Base-by-base conservation (phyloP, 2,797 vertebrate genomes). In the Chloroceryle amazona region DNA sequence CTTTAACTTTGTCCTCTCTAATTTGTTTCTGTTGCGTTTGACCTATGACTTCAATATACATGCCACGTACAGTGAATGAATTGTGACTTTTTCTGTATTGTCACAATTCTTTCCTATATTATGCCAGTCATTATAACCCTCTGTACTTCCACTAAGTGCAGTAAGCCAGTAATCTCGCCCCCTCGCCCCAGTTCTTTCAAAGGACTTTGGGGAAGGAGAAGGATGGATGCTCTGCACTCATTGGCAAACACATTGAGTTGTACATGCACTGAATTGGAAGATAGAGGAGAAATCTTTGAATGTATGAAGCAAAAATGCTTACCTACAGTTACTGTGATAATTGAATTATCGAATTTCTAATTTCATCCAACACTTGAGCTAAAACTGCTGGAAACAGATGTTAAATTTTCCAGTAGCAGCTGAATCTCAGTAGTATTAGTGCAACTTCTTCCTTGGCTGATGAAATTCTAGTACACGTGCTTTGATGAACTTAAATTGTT, bases 221-320 rank as follows among this genome's bases (percentile, higher is more conserved):
- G 14, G 29, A 13, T 52, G 13, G 17, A 11, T 35, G 13, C 70
- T 87, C n/a, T 89, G 41, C 7, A 1, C 61, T 68, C 81, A 39
- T 47, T 1, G 2, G 41, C 31, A 52, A 49, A 47, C 1, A 1
- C 0, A 11, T 25, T 23, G 2, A 82, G 19, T 33, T 86, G 16
- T 84, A 39, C 4, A 0, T 31, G 55, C n/a, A 4, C 39, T 84
- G 33, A 82, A 66, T 73, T 62, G 68, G 46, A 51, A 81, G 26
- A 22, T 8, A 19, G 35, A 52, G 16, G 13, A 58, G 18, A 68
- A 46, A 11, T 83, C 23, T 88, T 66, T 52, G n/a, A 46, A 25
- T 51, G 31, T 1, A 1, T 21, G 16, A 86, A 86, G 17, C 26
- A 35, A 46, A 54, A 89, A 57, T 86, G 20, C 35, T 89, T 74